phyloP scores from a whole-genome alignment of 2,888 invertebrate species.

The Nomada fabriciana region DNA sequence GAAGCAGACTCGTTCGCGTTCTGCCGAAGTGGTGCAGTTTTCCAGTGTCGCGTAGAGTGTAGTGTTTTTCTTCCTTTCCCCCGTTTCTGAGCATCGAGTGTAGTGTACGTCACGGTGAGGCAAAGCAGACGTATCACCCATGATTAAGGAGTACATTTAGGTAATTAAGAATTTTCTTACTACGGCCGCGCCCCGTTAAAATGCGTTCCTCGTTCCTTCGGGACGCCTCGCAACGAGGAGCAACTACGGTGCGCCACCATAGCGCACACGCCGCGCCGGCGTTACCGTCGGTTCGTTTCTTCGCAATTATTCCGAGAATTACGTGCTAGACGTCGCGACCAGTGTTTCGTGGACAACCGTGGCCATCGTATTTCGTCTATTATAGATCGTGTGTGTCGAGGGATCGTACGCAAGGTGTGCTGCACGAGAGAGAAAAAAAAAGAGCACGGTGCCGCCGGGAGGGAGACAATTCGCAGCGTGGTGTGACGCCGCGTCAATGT shows the following conservation, averaged over 20 bases:
- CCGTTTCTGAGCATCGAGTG: constrained; percentile 71
- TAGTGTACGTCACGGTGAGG: constrained; percentile 77
- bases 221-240: constrained; percentile 60
- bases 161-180: constrained; percentile 71
- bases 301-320: constrained; percentile 14
- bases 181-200: constrained; percentile 65
- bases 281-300: constrained; percentile 26
- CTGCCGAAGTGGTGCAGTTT: constrained; percentile 78
- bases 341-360: constrained; percentile 10
- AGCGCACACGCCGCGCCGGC: constrained; percentile 66
- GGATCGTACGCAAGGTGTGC: constrained; percentile 41
- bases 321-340: background rate
- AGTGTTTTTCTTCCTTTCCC: constrained; percentile 75
- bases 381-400: constrained; percentile 19
- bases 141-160: constrained; percentile 80
- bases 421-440: constrained; percentile 10
- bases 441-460: constrained; percentile 54
- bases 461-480: constrained; percentile 47
- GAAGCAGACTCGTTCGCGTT: constrained; percentile 77
- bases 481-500: constrained; percentile 62
- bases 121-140: constrained; percentile 72
- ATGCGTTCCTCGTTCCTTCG: constrained; percentile 37
- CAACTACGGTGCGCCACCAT: constrained; percentile 67
- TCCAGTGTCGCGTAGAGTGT: constrained; percentile 78
- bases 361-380: background rate